Conservation (phyloP, 2,797 vertebrate genomes). For the Alcedo quadribrachys region DNA sequence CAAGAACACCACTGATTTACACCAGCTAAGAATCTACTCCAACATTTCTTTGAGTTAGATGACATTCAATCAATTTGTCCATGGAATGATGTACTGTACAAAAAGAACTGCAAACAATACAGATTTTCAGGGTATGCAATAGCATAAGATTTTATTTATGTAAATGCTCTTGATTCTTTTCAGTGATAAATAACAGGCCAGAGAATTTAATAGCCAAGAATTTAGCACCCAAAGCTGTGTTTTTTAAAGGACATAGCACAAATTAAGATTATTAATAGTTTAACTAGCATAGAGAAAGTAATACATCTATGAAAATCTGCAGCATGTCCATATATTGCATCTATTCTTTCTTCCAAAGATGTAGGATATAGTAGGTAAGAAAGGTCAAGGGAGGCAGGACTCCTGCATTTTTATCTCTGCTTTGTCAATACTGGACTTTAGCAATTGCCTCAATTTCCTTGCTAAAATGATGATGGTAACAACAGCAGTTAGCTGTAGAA, state of each 20-base stretch:
- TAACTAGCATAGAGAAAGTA: not conserved
- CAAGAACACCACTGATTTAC: conserved; percentile 31
- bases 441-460: not conserved
- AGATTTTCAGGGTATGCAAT: not conserved
- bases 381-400: not conserved
- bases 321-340: not conserved
- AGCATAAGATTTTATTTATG: not conserved
- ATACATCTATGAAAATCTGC: conserved; percentile 3
- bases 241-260: not conserved
- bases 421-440: not conserved
- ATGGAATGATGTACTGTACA: not conserved
- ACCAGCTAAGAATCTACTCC: not conserved
- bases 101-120: conserved; percentile 19
- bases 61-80: conserved; percentile 23
- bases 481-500: not conserved
- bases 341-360: not conserved
- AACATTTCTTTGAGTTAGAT: not conserved
- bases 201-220: not conserved
- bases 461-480: not conserved
- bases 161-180: not conserved
- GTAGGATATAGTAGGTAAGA: not conserved
- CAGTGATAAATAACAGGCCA: not conserved
- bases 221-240: not conserved
- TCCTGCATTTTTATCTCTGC: not conserved
- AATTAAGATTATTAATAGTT: conserved; percentile 1